phyloP scores from a whole-genome alignment of 1,140 invertebrate species.

The Drosophila persimilis region DNA sequence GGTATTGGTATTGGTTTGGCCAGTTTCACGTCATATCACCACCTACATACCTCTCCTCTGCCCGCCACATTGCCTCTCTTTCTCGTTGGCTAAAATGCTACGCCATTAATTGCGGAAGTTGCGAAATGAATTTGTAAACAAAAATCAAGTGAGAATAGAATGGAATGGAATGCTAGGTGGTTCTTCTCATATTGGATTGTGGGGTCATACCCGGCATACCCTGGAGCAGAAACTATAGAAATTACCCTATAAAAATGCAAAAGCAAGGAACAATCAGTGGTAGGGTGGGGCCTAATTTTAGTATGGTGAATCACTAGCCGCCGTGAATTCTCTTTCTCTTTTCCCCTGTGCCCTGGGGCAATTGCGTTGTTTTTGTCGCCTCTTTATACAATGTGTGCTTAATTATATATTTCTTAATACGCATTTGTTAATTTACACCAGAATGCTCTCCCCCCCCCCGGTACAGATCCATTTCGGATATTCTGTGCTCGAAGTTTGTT shows the following conservation, averaged over 20 bases:
- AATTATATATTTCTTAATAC: not conserved
- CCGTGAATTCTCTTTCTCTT: no score
- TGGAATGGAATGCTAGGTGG: slow-evolving; percentile 10
- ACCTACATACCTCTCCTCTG: not conserved
- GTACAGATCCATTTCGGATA: slow-evolving; percentile 2
- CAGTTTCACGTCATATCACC: slow-evolving; percentile 48
- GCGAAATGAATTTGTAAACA: slow-evolving; percentile 63
- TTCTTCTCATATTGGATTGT: not conserved
- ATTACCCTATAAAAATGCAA: no score
- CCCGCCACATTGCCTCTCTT: not conserved
- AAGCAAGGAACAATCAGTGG: no score
- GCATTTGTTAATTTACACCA: slow-evolving; percentile 27
- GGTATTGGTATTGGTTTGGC: slow-evolving; percentile 36
- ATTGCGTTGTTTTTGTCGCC: no score
- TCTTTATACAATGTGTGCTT: no score
- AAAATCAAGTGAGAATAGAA: slow-evolving; percentile 52
- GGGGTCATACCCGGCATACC: no score
- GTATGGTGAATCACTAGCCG: no score
- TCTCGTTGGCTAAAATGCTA: slow-evolving; percentile 52
- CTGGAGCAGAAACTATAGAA: no score
- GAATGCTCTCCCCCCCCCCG: no score
- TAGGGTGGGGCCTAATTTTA: no score
- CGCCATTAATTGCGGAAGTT: slow-evolving; percentile 79
- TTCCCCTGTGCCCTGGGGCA: no score
- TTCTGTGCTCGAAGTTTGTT: slow-evolving; percentile 35